Percentiles rank a stretch among this genome's conserved stretches.
Evolutionary conservation across 2,888 invertebrate species (phyloP).

Genomic region (Sarcophaga subvicina): DNA sequence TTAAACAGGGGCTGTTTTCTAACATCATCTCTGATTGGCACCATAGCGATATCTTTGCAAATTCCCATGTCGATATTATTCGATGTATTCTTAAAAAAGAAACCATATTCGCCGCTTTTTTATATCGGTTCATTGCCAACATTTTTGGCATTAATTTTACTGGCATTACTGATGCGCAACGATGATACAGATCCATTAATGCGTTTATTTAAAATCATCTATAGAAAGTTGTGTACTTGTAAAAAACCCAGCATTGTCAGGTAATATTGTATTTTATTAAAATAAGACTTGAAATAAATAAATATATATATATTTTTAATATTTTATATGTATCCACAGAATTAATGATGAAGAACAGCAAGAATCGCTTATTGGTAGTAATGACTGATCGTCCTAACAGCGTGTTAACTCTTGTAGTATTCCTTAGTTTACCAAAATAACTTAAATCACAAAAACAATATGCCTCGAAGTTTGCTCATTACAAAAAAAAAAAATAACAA

Average conservation of each 20-base stretch:
- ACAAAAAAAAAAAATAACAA: conserved; percentile 1
- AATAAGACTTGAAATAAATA: not conserved
- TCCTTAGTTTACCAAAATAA: conserved; percentile 33
- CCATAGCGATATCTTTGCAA: conserved; percentile 91
- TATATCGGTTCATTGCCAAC: conserved; percentile 91
- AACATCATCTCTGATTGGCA: conserved; percentile 95
- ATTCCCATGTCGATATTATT: conserved; percentile 95
- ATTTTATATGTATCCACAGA: conserved; percentile 70
- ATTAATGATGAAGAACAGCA: conserved; percentile 85
- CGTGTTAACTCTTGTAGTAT: conserved; percentile 12
- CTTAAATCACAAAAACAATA: conserved; percentile 11
- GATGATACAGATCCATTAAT: conserved; percentile 92
- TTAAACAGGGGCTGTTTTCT: conserved; percentile 93
- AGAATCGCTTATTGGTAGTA: conserved; percentile 84
- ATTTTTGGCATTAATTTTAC: conserved; percentile 83
- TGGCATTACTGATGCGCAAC: conserved; percentile 89
- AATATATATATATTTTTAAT: not conserved
- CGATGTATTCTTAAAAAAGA: conserved; percentile 88
- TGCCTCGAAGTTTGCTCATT: conserved; percentile 66
- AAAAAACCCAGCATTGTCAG: conserved; percentile 79
- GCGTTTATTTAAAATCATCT: conserved; percentile 80
- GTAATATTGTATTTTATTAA: conserved; percentile 70
- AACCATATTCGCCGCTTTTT: conserved; percentile 87
- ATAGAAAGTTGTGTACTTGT: conserved; percentile 80
- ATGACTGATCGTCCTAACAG: conserved; percentile 72